Conservation (phyloP, 2,797 vertebrate species). For the Ispidina lecontei region DNA sequence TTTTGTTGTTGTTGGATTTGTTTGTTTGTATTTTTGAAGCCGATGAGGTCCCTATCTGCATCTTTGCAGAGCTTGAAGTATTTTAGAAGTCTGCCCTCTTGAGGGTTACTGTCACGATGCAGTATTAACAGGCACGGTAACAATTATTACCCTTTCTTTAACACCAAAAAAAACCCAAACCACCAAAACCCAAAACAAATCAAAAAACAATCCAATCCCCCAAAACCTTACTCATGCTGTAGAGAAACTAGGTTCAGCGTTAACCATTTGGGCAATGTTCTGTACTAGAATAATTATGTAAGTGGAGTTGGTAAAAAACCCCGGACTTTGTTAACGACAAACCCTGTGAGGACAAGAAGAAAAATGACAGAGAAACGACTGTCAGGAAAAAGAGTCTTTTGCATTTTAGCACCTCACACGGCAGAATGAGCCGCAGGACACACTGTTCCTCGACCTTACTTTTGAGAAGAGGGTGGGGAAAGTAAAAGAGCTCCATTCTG, state of each 20-base stretch:
- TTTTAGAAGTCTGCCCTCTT: conserved; percentile 61
- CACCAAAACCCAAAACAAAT: not conserved
- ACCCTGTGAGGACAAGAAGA: not conserved
- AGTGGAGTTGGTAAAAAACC: not conserved
- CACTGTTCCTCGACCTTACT: not conserved
- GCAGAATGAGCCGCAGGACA: not conserved
- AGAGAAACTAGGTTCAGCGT: not conserved
- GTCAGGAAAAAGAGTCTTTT: not conserved
- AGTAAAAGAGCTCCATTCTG: not conserved
- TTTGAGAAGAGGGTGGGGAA: not conserved
- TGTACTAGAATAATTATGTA: not conserved
- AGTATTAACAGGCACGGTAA: rapidly evolving
- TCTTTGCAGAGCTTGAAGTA: not conserved
- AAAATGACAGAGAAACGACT: not conserved
- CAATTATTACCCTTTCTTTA: not conserved
- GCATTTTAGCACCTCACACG: not conserved
- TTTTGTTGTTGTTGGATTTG: not conserved
- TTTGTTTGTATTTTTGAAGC: not conserved
- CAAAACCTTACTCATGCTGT: not conserved
- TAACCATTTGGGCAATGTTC: not conserved
- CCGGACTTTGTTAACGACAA: not conserved
- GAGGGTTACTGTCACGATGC: not conserved
- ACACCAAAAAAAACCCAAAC: not conserved
- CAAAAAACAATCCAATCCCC: not conserved
- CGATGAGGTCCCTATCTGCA: not conserved